Evolutionary conservation across 2,888 invertebrate genomes (phyloP).

Genomic region (Malthinus seriepunctatus): DNA sequence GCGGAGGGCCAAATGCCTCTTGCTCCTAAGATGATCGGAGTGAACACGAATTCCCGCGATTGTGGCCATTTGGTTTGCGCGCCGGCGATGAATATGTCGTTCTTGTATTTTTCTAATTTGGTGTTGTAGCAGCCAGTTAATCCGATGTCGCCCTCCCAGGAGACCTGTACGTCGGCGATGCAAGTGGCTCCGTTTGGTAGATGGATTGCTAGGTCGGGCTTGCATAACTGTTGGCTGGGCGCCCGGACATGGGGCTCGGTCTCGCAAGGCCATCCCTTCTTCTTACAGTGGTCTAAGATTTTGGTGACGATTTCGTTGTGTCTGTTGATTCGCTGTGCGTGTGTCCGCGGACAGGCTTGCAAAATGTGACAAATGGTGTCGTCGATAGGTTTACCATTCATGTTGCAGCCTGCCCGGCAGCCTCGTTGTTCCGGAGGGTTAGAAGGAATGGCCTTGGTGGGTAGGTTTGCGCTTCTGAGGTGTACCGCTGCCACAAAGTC

Average conservation of each 20-base stretch:
- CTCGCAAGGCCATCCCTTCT: slow-evolving; percentile 17
- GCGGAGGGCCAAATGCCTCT: no score
- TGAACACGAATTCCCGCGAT: no score
- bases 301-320: slow-evolving; percentile 33
- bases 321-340: slow-evolving; percentile 20
- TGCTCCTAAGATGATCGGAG: no score
- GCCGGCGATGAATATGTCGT: no score
- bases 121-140: no score
- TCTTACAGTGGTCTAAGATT: slow-evolving; percentile 21
- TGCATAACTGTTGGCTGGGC: slow-evolving; percentile 31
- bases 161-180: slow-evolving; percentile 25
- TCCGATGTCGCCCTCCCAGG: slow-evolving; percentile 34
- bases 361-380: slow-evolving; percentile 30
- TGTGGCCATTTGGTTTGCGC: no score
- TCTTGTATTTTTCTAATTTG: no score
- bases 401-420: slow-evolving; percentile 25
- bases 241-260: slow-evolving; percentile 35
- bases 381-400: no score
- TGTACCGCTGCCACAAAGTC: slow-evolving; percentile 17
- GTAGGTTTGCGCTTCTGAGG: slow-evolving; percentile 19
- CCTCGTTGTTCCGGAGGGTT: slow-evolving; percentile 7
- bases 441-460: slow-evolving; percentile 18
- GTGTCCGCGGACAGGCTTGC: slow-evolving; percentile 24
- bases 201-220: slow-evolving; percentile 33
- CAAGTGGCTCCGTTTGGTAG: neutral